Percentiles rank a stretch among this genome's conserved stretches.
These are phyloP conservation scores for Pheosia tremula DNA, from an alignment of 2,888 invertebrate species.

Conservation along the genomic window DNA sequence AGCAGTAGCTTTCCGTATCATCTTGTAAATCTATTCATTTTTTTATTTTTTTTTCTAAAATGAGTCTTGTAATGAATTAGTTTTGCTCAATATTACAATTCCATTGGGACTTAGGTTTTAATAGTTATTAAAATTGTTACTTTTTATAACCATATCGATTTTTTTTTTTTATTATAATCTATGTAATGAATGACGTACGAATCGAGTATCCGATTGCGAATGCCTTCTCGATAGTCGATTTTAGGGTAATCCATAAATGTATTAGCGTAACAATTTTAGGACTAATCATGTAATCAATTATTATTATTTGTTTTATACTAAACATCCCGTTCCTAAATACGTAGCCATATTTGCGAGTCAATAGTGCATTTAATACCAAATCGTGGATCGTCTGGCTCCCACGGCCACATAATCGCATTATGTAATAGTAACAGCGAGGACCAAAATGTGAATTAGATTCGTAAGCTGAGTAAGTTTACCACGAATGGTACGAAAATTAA, in stretches of 20 bases:
- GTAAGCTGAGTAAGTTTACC: neutral
- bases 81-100: constrained; percentile 47
- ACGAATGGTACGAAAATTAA: too few relatives aligned
- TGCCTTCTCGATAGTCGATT: too few relatives aligned
- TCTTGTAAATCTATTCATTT: neutral
- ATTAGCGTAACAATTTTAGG: too few relatives aligned
- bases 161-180: neutral
- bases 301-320: neutral
- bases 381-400: neutral
- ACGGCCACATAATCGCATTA: neutral
- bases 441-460: constrained; percentile 6
- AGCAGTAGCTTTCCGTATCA: too few relatives aligned
- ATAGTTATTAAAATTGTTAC: constrained; percentile 9
- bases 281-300: too few relatives aligned
- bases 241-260: too few relatives aligned
- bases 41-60: neutral
- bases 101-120: constrained; percentile 32
- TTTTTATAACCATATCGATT: neutral
- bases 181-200: neutral
- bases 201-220: neutral
- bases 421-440: neutral
- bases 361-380: neutral
- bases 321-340: constrained; percentile 1
- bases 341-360: constrained; percentile 4
- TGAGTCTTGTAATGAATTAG: constrained; percentile 2